phyloP scores from a whole-genome alignment of 2,888 invertebrate genomes.

The Mystacides longicornis region DNA sequence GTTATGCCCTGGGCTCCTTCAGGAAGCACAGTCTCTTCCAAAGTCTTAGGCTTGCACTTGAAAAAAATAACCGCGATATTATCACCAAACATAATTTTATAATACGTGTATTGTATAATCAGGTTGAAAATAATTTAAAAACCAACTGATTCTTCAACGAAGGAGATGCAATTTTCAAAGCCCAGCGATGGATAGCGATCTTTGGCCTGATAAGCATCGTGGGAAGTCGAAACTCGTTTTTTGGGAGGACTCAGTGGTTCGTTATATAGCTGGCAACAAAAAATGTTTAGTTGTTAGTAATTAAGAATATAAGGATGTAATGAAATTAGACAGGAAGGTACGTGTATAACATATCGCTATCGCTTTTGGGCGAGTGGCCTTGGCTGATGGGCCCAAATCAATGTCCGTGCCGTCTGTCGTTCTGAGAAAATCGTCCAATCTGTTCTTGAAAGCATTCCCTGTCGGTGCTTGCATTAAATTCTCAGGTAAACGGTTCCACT shows the following conservation, averaged over 20 bases:
- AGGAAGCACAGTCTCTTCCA: slow-evolving; percentile 32
- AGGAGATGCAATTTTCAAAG: neutral
- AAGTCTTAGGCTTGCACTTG: neutral
- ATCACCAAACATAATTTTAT: neutral
- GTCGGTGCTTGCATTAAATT: too few species aligned
- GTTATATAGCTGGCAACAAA: slow-evolving; percentile 7
- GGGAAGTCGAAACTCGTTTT: neutral
- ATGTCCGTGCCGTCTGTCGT: too few species aligned
- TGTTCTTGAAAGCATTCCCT: too few species aligned
- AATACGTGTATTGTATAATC: neutral
- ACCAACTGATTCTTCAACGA: neutral
- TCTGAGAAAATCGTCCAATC: too few species aligned
- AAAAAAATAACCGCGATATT: neutral
- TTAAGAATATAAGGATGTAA: too few species aligned
- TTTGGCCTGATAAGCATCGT: neutral
- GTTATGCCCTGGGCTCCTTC: slow-evolving; percentile 35
- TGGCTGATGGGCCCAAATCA: too few species aligned
- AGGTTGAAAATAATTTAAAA: neutral
- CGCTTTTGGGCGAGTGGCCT: too few species aligned
- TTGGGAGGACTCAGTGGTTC: slow-evolving; percentile 2
- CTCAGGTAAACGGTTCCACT: too few species aligned
- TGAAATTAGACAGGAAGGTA: too few species aligned
- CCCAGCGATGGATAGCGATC: neutral
- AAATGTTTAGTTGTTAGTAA: too few species aligned
- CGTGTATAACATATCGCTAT: too few species aligned